Evolutionary conservation across 2,888 invertebrate genomes (phyloP).

Genomic region (Tinea semifulvella): DNA sequence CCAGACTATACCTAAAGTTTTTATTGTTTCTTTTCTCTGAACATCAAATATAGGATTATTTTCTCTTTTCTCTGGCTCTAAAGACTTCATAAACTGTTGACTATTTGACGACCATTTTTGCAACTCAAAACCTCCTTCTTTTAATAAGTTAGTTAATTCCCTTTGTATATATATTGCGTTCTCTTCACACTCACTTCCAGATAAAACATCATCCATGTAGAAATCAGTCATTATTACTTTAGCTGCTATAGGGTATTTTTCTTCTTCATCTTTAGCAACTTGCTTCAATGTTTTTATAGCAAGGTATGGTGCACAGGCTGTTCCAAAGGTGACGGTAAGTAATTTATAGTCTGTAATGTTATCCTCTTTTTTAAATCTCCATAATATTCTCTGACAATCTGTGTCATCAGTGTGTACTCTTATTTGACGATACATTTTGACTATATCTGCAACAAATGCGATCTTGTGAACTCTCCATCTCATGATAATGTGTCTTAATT

Average conservation of each 20-base stretch:
- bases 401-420: constrained; percentile 17
- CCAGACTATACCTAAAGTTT: constrained; percentile 24
- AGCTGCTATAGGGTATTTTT: constrained; percentile 18
- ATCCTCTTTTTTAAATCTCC: constrained; percentile 16
- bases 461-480: constrained; percentile 21
- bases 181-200: constrained; percentile 4
- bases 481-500: constrained; percentile 21
- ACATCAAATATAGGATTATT: no score
- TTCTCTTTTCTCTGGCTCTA: constrained; percentile 8
- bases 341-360: constrained; percentile 18
- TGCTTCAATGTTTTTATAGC: constrained; percentile 19
- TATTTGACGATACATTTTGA: constrained; percentile 24
- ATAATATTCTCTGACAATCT: constrained; percentile 21
- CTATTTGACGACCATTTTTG: constrained; percentile 14
- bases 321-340: constrained; percentile 21
- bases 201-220: constrained; percentile 12
- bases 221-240: constrained; percentile 11
- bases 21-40: constrained; percentile 19
- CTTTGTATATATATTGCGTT: not conserved
- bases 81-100: not conserved
- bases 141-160: constrained; percentile 5
- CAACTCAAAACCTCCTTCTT: constrained; percentile 8
- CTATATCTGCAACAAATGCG: constrained; percentile 22
- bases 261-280: constrained; percentile 19
- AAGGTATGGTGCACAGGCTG: constrained; percentile 21